Evolutionary conservation across 2,113 vertebrate species (phyloP), one percentile per base, ranked within the genome.

Genomic region (Crypturellus undulatus): DNA sequence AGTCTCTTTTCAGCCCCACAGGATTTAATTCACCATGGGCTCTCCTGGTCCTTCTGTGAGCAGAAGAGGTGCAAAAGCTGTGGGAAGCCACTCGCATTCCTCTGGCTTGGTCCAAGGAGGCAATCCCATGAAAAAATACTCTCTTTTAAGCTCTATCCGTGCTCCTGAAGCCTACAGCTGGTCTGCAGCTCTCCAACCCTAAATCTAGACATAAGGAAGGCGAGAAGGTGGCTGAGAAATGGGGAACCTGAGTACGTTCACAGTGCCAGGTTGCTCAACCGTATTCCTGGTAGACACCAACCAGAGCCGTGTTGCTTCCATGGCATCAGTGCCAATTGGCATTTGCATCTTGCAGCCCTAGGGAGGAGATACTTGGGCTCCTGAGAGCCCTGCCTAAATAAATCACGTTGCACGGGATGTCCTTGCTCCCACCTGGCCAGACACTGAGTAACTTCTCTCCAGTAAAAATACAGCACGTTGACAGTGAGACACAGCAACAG

Each of bases 281-380:
- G 3, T 54, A 54, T 12, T 54, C 52, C 25, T 28, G 52, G 25
- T 25, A 25, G 52, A 28, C 52, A 54, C 25, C 52, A 14, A 25
- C 52, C 18, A 20, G 40, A 51, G 45, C 43, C 38, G 15, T 16
- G 65, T 28, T 10, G 45, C 52, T 87, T n/a, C 63, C 3, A 14
- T 1, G 4, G 26, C 0, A 1, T 18, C 30, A 89, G 34, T 1
- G 17, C 1, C 0, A 82, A 73, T 14, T 6, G 8, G 49, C 64
- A 24, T 15, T 70, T 59, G 10, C 32, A 84, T 18, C 81, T 79
- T 75, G 43, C 67, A 65, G 67, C 43, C 6, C 32, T 20, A 15
- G 56, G 42, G 12, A 94, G n/a, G 7, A 84, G 17, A 67, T 54
- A 63, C 56, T 59, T 28, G 51, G 28, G 71, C 71, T 36, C 24